Conservation (phyloP, 2,888 invertebrate species). For the Euclidia mi region DNA sequence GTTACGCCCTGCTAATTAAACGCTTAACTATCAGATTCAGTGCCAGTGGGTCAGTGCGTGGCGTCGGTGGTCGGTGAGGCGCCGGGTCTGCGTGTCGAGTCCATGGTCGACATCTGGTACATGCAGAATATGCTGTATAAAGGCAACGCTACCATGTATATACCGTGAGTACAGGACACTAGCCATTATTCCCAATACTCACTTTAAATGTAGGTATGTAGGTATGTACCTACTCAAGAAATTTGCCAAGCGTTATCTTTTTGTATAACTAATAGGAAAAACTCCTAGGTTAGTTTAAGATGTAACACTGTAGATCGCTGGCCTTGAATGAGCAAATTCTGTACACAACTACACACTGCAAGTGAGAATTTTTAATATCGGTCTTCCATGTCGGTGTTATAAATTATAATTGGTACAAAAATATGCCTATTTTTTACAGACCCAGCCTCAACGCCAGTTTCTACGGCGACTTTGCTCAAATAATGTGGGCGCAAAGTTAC, state of each 20-base stretch:
- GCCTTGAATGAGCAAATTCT: too few relatives aligned
- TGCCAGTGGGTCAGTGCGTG: slow-evolving; percentile 80
- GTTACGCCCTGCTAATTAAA: too few relatives aligned
- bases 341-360: too few relatives aligned
- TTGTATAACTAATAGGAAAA: too few relatives aligned
- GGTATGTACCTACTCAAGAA: too few relatives aligned
- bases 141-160: slow-evolving; percentile 69
- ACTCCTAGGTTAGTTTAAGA: too few relatives aligned
- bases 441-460: slow-evolving; percentile 52
- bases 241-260: too few relatives aligned
- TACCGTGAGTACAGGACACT: slow-evolving; percentile 75
- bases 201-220: too few relatives aligned
- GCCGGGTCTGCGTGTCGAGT: slow-evolving; percentile 80
- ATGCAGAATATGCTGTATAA: slow-evolving; percentile 78
- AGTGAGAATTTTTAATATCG: too few relatives aligned
- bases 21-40: slow-evolving; percentile 68
- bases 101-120: slow-evolving; percentile 83
- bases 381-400: neutral
- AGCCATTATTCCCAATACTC: too few relatives aligned
- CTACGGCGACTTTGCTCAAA: slow-evolving; percentile 81
- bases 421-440: slow-evolving; percentile 42
- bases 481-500: slow-evolving; percentile 78
- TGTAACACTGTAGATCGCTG: too few relatives aligned
- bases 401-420: neutral
- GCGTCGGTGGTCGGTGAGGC: slow-evolving; percentile 86